phyloP scores from a whole-genome alignment of 2,888 invertebrate species.

The Thysanoteuthis rhombus region DNA sequence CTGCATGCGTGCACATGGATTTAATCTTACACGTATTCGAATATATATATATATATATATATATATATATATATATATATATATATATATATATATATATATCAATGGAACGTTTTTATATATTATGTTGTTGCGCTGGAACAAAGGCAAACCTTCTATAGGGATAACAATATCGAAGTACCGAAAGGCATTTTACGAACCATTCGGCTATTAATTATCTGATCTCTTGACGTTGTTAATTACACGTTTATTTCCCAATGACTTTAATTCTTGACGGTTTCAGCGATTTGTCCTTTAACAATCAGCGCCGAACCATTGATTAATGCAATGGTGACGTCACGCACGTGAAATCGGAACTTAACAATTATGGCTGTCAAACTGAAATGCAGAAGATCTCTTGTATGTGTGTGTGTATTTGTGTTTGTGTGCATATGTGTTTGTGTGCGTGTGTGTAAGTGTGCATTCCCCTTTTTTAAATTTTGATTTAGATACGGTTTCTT shows the following conservation, averaged over 20 bases:
- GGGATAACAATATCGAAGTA: neutral
- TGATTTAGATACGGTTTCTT: too few species aligned
- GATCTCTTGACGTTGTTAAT: neutral
- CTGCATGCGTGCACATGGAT: too few species aligned
- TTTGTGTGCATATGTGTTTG: too few species aligned
- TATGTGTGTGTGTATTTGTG: too few species aligned
- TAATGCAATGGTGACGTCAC: neutral
- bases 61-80: constrained; percentile 12
- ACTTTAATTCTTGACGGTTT: neutral
- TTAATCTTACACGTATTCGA: too few species aligned
- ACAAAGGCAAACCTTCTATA: neutral
- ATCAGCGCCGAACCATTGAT: neutral
- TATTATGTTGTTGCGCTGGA: neutral
- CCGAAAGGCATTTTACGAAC: neutral
- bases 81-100: neutral
- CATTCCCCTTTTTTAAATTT: too few species aligned
- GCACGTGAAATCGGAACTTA: neutral
- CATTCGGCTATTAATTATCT: neutral
- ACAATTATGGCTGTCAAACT: neutral
- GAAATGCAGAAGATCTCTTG: neutral
- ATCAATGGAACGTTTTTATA: neutral
- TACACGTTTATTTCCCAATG: neutral
- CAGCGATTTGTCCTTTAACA: neutral
- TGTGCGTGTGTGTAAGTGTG: too few species aligned
- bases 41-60: neutral